phyloP scores from a whole-genome alignment of 2,888 invertebrate genomes.

The Scelioninae gen. 1 region DNA sequence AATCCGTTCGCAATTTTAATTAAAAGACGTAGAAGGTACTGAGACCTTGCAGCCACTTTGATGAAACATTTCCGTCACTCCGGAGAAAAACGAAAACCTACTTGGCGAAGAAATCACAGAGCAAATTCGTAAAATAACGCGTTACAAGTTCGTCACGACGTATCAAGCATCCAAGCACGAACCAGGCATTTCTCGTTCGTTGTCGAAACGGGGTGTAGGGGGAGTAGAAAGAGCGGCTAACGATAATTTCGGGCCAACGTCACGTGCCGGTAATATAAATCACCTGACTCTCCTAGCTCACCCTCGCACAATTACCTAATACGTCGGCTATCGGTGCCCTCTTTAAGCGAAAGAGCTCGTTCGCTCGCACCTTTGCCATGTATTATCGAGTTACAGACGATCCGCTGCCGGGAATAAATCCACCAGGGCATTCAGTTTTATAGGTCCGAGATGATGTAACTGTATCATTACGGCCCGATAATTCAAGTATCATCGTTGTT shows the following conservation, averaged over 20 bases:
- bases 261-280: slow-evolving; percentile 83
- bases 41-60: background rate
- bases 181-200: slow-evolving; percentile 50
- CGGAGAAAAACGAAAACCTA: background rate
- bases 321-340: slow-evolving; percentile 78
- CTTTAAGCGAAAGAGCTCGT: slow-evolving; percentile 73
- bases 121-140: slow-evolving; percentile 31
- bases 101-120: slow-evolving; percentile 34
- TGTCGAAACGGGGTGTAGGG: slow-evolving; percentile 22
- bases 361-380: slow-evolving; percentile 63
- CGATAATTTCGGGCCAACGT: slow-evolving; percentile 81
- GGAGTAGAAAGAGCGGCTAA: slow-evolving; percentile 74
- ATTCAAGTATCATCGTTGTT: slow-evolving; percentile 56
- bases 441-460: slow-evolving; percentile 52
- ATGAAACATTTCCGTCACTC: slow-evolving; percentile 2
- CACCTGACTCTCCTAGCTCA: slow-evolving; percentile 76
- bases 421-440: slow-evolving; percentile 21
- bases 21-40: background rate
- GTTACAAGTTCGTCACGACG: slow-evolving; percentile 20
- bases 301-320: slow-evolving; percentile 80
- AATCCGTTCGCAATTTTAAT: background rate
- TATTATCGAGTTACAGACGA: slow-evolving; percentile 75
- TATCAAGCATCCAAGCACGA: slow-evolving; percentile 44
- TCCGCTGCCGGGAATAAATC: slow-evolving; percentile 77
- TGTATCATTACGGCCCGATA: slow-evolving; percentile 50